Percentiles rank a stretch among this genome's conserved stretches.
These are phyloP conservation scores for Channa argus DNA, from an alignment of 2,113 vertebrate genomes.

Conservation along the genomic window DNA sequence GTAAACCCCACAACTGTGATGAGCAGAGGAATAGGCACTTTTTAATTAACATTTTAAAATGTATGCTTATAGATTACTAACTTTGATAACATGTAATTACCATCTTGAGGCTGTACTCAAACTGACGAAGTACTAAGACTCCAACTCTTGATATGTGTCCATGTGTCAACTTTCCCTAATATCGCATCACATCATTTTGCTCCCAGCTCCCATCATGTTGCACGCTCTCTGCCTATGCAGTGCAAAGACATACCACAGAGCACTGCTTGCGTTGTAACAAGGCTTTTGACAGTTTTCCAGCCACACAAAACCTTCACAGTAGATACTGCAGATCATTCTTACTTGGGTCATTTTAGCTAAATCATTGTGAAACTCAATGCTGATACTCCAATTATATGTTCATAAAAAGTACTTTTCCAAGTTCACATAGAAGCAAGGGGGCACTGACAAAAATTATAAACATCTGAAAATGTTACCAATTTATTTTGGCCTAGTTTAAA, in stretches of 20 bases:
- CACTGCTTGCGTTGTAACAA: background rate
- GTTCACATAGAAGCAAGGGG: background rate
- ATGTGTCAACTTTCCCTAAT: too few species aligned
- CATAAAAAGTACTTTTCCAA: background rate
- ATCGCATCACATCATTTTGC: too few species aligned
- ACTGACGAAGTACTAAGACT: too few species aligned
- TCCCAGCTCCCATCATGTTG: too few species aligned
- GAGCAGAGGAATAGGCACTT: too few species aligned
- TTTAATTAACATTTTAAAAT: too few species aligned
- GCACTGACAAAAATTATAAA: background rate
- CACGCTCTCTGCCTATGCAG: too few species aligned
- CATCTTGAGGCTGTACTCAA: too few species aligned
- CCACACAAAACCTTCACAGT: background rate
- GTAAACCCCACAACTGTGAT: too few species aligned
- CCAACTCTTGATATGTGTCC: too few species aligned
- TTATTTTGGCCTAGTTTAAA: background rate
- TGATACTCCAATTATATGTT: background rate
- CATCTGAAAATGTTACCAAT: background rate
- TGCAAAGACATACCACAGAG: background rate
- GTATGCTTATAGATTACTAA: too few species aligned
- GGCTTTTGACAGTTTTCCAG: background rate
- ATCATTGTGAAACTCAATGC: conserved; percentile 23
- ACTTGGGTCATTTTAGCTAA: background rate
- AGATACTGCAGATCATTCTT: background rate
- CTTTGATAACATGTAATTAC: too few species aligned